Evolutionary conservation across 2,888 invertebrate species (phyloP), one percentile per base, ranked within the genome.

Genomic region (Drosophila prostipennis): DNA sequence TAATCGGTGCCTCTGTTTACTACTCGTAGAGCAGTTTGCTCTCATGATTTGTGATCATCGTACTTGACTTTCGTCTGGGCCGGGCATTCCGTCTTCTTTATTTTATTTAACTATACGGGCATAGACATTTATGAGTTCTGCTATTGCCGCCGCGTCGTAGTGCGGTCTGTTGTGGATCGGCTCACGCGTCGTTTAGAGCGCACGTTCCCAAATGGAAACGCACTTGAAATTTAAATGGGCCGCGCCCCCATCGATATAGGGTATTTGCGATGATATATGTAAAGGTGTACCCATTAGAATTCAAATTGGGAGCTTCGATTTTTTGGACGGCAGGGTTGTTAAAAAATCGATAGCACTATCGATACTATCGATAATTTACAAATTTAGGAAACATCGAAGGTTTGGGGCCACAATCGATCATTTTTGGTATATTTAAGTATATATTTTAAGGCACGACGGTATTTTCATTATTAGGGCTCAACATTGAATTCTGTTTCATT

Each of bases 141-240:
- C 53, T 56, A 39, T 60, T 60, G 69, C 59, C 49, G 59, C 26
- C 37, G 45, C 49, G 29, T 26, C 43, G 52, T 39, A 34, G 45
- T 37, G 48, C 39, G 55, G 76, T 61, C 82, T 84, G 84, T 57
- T 76, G 70, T 70, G 43, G 79, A 84, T 81, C 85, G 64, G 34
- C 72, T 78, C 76, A 71, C 82, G 80, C 78, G 74, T 79, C 85
- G 76, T 78, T 73, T 69, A 34, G 55, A 60, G 72, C 53, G 68
- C 85, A 78, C 82, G 85, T 79, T 84, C 67, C 73, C 53, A 72
- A 67, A 76, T 58, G 43, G 58, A 76, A 81, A 76, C 79, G 69
- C 84, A 71, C 75, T 77, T 79, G 72, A 81, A 84, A 77, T 84
- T 43, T 43, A 74, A 79, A 74, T 83, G 68, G 60, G 73, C 55